Base-by-base conservation (phyloP, 2,888 invertebrate genomes). In the Drosophila maculinotata region DNA sequence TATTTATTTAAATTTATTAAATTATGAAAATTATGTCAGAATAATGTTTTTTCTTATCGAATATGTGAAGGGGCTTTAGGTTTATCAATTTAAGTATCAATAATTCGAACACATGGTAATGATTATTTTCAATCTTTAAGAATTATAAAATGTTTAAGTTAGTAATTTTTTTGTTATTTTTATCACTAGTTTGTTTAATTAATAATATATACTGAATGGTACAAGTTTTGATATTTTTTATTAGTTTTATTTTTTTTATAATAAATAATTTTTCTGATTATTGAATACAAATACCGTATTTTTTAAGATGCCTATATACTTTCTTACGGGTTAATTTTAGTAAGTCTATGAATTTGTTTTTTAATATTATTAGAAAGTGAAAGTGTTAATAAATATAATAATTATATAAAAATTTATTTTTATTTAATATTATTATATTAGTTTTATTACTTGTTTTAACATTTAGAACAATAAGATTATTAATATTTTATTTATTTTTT, bases 31-130 rank as follows among this genome's bases (percentile, higher is more conserved):
- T 87, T 93, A 92, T 93, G 92, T 94, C 92, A 92, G 92, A 82
- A 92, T 94, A 90, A 89, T 94, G 89, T 94, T 93, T 93, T 92
- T 94, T 92, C 92, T 57, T 93, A 94, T 92, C 92, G 92, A 64
- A 94, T 94, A 48, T 94, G 94, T 93, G 94, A 95, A 23, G 93
- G 94, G 0, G 93, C 93, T 75, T 93, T 95, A 91, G 94, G 94
- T 0, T 80, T 95, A 83, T 93, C 93, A 6, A 92, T 94, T 93
- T 93, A 93, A 93, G 93, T 93, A 93, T 92, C 26, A 20, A 56
- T 48, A 36, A 62, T 48, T 62, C 57, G 94, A 9, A 92, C 92
- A 65, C 92, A 93, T 92, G 94, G 94, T 0, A 94, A 93, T 92
- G 94, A 94, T 93, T 93, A 93, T 93, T 93, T 94, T 92, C 92